phyloP scores from a whole-genome alignment of 2,113 vertebrate species.

The Emydura subglobosa region DNA sequence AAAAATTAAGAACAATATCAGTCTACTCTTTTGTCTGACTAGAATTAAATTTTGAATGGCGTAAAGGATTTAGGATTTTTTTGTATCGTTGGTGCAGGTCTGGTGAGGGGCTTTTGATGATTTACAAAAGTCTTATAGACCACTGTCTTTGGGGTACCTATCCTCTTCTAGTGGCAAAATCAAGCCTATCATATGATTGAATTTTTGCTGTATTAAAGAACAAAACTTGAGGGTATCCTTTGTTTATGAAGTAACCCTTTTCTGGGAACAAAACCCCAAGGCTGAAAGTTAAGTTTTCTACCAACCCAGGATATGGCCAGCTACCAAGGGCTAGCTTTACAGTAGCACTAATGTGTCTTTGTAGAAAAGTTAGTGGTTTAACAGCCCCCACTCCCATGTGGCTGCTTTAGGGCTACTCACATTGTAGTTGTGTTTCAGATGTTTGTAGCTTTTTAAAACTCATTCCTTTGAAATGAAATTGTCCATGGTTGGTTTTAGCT shows the following conservation, averaged over 20 bases:
- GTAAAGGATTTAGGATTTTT: not conserved
- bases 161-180: not conserved
- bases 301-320: not conserved
- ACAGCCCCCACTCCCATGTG: not conserved
- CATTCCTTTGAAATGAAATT: not conserved
- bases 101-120: not conserved
- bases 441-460: not conserved
- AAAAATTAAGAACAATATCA: not conserved
- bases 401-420: not conserved
- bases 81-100: not conserved
- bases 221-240: not conserved
- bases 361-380: no score
- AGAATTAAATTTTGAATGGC: not conserved
- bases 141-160: not conserved
- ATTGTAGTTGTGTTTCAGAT: not conserved
- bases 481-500: not conserved
- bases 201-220: not conserved
- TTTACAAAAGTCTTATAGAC: not conserved
- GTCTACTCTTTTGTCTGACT: not conserved
- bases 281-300: not conserved
- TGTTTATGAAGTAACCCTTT: not conserved
- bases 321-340: not conserved
- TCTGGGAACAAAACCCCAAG: not conserved
- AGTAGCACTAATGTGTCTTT: not conserved
- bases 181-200: not conserved